Base-by-base conservation (phyloP, 2,888 invertebrate genomes). In the Apodemia zela region DNA sequence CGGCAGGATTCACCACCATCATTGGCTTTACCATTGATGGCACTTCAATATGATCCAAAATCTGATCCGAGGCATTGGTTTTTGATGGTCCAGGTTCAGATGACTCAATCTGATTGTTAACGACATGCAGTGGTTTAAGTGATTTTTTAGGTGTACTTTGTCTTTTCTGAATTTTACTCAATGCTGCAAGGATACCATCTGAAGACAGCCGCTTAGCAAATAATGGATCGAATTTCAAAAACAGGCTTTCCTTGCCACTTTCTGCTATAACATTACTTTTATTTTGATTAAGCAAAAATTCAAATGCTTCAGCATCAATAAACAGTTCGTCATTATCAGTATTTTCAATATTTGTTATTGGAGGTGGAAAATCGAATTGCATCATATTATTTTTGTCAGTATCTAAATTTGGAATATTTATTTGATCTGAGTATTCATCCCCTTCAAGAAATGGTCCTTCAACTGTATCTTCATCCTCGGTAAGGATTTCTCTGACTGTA, bases 241-340 rank as follows among this genome's bases (percentile, higher is more conserved):
- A 91, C 59, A 91, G 75, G 67, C 91, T 91, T 75, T 91, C 91
- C 79, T 89, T 91, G 4, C 90, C 91, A 68, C 85, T 88, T 49
- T 91, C 87, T 3, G 76, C 71, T 38, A 88, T 83, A 8, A 82
- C 74, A 71, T 84, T 85, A 57, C 74, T 75, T 69, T 84, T 78
- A 69, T 90, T 90, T 71, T 91, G 84, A 71, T 89, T 91, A 25
- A 91, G 70, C 10, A 91, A 76, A 66, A 87, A 90, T 67, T 91
- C 89, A 66, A 84, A 91, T 38, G 89, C 84, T 73, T 89, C 88
- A 17, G 90, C 91, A 66, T 91, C 90, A 62, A 91, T 91, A 66
- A 91, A 91, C 63, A 91, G 68, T 75, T 91, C 90, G 18, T 77
- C 85, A 65, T 73, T 76, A 17, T 84, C 85, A 3, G 68, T 61